These are phyloP conservation scores for Stegodyphus dumicola DNA, from an alignment of 1,140 invertebrate species.

Conservation along the genomic window DNA sequence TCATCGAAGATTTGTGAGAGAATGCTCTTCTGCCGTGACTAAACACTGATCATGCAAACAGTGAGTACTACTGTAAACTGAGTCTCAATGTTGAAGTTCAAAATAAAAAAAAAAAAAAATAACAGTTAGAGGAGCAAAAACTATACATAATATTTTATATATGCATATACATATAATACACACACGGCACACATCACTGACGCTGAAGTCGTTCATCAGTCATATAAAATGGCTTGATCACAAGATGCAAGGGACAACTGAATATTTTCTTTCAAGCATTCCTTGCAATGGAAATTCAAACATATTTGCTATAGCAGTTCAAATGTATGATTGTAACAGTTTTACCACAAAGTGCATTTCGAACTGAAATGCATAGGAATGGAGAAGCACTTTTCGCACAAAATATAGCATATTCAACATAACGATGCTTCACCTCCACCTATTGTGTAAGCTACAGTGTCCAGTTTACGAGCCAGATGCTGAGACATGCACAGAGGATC, in stretches of 20 bases:
- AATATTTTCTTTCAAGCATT: background rate
- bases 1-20: background rate
- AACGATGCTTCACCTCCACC: constrained; percentile 70
- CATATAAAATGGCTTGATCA: constrained; percentile 58
- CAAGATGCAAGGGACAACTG: constrained; percentile 12
- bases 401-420: constrained; percentile 61
- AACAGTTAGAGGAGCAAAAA: constrained; percentile 41
- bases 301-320: constrained; percentile 22
- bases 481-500: constrained; percentile 85
- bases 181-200: background rate
- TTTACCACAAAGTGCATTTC: constrained; percentile 16
- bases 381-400: constrained; percentile 15
- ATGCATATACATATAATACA: constrained; percentile 11
- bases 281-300: constrained; percentile 1
- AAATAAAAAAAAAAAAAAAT: constrained; percentile 35
- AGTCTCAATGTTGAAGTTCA: constrained; percentile 13
- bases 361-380: constrained; percentile 19
- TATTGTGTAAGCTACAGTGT: constrained; percentile 89
- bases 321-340: constrained; percentile 43
- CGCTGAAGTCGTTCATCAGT: constrained; percentile 2
- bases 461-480: constrained; percentile 87
- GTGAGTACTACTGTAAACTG: constrained; percentile 11
- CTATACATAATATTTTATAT: constrained; percentile 52
- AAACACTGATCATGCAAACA: constrained; percentile 34
- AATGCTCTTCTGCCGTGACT: constrained; percentile 11